Percentiles rank a stretch among this genome's conserved stretches.
Conservation (phyloP, 1,140 invertebrate genomes). For the Orchesella cincta region DNA sequence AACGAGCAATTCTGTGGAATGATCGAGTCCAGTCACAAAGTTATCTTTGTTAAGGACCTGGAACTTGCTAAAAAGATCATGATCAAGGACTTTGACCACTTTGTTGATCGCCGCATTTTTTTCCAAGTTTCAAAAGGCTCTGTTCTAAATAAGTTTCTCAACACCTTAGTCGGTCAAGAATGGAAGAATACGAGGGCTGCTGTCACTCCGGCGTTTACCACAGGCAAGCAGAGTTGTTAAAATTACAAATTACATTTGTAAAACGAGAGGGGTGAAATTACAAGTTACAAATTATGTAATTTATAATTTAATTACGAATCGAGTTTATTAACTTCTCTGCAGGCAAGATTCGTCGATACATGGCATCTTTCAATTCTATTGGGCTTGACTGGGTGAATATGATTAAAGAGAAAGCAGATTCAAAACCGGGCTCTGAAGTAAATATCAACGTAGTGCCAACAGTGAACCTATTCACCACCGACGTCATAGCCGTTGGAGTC, state of each 20-base stretch:
- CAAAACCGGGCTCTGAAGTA: too few relatives aligned
- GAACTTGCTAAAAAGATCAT: constrained; percentile 19
- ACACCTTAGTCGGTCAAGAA: constrained; percentile 43
- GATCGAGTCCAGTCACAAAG: background rate
- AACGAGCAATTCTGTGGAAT: background rate
- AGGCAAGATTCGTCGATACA: constrained; percentile 51
- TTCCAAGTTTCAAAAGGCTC: background rate
- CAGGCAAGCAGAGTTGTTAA: too few relatives aligned
- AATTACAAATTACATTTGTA: too few relatives aligned
- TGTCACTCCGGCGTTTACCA: constrained; percentile 53
- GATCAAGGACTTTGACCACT: constrained; percentile 26
- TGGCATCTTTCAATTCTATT: constrained; percentile 57
- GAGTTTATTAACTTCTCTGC: too few relatives aligned
- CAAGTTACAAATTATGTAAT: too few relatives aligned
- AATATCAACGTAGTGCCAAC: background rate
- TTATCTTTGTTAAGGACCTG: background rate
- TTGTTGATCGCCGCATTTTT: constrained; percentile 22
- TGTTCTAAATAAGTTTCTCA: background rate
- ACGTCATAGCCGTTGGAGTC: constrained; percentile 28
- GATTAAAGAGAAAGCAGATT: background rate
- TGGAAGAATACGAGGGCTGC: constrained; percentile 53
- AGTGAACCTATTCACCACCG: background rate
- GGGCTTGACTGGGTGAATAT: constrained; percentile 50
- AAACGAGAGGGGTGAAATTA: too few relatives aligned
- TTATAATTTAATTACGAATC: too few relatives aligned